Percentiles rank a stretch among this genome's conserved stretches.
phyloP scores from a whole-genome alignment of 2,113 vertebrate genomes.

The Dicentrarchus labrax region DNA sequence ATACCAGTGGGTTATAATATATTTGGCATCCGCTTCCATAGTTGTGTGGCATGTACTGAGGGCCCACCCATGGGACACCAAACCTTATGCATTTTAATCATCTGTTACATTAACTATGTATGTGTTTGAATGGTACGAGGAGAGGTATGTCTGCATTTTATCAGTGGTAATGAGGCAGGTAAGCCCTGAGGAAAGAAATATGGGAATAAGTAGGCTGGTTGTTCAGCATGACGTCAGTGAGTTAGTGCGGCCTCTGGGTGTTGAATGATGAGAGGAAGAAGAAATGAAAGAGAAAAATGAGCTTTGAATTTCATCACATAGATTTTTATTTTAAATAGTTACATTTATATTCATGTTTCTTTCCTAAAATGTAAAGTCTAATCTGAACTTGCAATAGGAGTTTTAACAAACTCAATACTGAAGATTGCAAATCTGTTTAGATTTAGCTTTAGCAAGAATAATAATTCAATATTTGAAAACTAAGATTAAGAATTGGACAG shows the following conservation, averaged over 20 bases:
- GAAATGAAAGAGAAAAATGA: not conserved
- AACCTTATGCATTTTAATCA: not conserved
- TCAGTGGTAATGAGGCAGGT: constrained; percentile 31
- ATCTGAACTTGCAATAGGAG: not conserved
- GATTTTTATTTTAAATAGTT: not conserved
- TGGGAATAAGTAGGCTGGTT: constrained; percentile 28
- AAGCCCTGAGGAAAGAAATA: constrained; percentile 19
- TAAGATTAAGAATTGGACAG: not conserved
- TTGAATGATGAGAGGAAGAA: constrained; percentile 26
- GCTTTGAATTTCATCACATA: not conserved
- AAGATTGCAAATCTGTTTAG: not conserved
- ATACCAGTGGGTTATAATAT: constrained; percentile 20
- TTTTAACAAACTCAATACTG: not conserved
- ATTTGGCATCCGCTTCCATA: constrained; percentile 30
- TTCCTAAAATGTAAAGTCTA: not conserved
- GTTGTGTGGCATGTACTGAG: not conserved
- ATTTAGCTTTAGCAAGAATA: not conserved
- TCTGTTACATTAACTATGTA: constrained; percentile 1
- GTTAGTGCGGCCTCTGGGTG: constrained; percentile 5
- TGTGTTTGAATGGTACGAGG: not conserved
- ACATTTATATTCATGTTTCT: not conserved
- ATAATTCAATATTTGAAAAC: not conserved
- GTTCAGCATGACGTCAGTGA: constrained; percentile 33
- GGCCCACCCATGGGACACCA: constrained; percentile 10
- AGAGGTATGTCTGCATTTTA: constrained; percentile 18